A percentile compares a stretch with the other conserved stretches of the same genome.
Evolutionary conservation across 2,888 invertebrate species (phyloP).

Genomic region (Limnephilus marmoratus): DNA sequence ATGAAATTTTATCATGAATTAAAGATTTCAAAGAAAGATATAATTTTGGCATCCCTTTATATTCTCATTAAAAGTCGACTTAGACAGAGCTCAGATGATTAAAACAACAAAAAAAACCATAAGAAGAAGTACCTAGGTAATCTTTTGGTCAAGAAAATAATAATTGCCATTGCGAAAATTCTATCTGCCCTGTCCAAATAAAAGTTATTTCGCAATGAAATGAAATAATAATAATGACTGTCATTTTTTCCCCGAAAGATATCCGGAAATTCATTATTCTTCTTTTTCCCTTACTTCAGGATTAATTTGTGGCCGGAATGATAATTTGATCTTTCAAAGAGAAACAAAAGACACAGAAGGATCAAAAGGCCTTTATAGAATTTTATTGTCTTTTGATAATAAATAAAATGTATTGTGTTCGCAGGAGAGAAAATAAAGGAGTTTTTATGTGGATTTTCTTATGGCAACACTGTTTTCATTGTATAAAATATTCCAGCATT

Average conservation of each 20-base stretch:
- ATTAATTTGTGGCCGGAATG: slow-evolving; percentile 31
- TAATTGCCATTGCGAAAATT: not conserved
- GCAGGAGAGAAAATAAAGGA: not conserved
- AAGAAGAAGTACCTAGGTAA: not conserved
- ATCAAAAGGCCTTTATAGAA: slow-evolving; percentile 26
- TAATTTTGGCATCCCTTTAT: not conserved
- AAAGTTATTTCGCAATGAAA: slow-evolving; percentile 9
- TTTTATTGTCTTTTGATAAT: slow-evolving; percentile 31
- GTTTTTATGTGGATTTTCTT: slow-evolving; percentile 10
- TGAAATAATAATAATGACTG: not conserved
- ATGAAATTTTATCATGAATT: no score
- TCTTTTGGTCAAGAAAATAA: not conserved
- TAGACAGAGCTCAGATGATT: not conserved
- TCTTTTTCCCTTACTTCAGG: slow-evolving; percentile 1
- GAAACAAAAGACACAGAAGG: slow-evolving; percentile 25
- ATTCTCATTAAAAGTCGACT: not conserved
- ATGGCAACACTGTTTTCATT: not conserved
- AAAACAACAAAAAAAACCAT: not conserved
- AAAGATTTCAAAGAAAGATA: no score
- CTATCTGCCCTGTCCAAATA: not conserved
- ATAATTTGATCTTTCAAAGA: slow-evolving; percentile 31
- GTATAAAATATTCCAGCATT: not conserved
- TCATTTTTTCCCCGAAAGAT: slow-evolving; percentile 6
- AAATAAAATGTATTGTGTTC: slow-evolving; percentile 26
- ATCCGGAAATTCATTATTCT: slow-evolving; percentile 23